These are phyloP conservation scores for Mimas tiliae DNA, from an alignment of 2,888 invertebrate genomes.

Conservation along the genomic window DNA sequence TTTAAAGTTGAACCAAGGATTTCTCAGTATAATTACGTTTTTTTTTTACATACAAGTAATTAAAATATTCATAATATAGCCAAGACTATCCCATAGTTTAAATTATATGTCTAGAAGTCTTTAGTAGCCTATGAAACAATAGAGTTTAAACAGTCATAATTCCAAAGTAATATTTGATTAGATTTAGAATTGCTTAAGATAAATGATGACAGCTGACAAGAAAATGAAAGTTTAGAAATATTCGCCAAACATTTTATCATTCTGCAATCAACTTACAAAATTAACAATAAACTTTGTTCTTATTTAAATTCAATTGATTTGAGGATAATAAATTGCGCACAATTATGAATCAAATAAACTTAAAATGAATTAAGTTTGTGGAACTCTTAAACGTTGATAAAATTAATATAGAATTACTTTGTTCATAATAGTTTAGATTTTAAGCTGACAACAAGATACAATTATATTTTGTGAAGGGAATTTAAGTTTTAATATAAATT, in stretches of 20 bases:
- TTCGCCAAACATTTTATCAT: not conserved
- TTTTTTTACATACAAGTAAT: no score
- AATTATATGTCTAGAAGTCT: not conserved
- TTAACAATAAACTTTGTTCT: slow-evolving; percentile 1
- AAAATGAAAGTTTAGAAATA: not conserved
- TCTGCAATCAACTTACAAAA: not conserved
- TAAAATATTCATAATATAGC: no score
- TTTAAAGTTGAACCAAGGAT: no score
- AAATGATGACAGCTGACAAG: not conserved
- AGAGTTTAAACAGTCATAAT: not conserved
- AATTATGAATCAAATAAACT: not conserved
- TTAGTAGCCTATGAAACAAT: not conserved
- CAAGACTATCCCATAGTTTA: not conserved
- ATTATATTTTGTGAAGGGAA: not conserved
- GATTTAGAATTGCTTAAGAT: not conserved
- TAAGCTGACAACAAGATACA: not conserved
- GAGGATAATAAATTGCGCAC: not conserved
- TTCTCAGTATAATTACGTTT: no score
- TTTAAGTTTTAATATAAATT: no score
- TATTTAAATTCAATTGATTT: slow-evolving; percentile 11
- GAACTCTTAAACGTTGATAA: not conserved
- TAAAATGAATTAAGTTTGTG: not conserved
- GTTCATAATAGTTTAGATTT: not conserved
- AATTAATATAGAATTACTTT: slow-evolving; percentile 3
- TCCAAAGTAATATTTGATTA: not conserved